phyloP scores from a whole-genome alignment of 2,797 vertebrate genomes.

The Megaceryle alcyon region DNA sequence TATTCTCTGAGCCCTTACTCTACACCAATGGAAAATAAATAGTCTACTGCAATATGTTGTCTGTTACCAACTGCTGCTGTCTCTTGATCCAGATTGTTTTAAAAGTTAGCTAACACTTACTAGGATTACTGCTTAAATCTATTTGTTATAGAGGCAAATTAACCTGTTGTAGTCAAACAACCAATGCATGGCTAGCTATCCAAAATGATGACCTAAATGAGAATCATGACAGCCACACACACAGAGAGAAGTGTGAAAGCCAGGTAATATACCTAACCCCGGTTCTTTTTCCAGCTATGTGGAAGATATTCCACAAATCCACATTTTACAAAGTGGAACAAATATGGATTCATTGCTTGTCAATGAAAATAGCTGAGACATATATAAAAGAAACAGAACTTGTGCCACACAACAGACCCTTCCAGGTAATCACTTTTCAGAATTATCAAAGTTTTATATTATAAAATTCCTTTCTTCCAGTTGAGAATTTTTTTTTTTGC shows the following conservation, averaged over 20 bases:
- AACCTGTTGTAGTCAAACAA: neutral
- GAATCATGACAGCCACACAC: neutral
- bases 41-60: neutral
- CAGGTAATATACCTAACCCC: neutral
- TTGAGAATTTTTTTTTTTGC: constrained; percentile 12
- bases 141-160: neutral
- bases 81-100: neutral
- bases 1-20: constrained; percentile 34
- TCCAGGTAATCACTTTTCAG: neutral
- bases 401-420: neutral
- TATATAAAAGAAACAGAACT: neutral
- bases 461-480: neutral
- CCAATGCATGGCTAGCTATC: neutral
- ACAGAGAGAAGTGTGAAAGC: neutral
- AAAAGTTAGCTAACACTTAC: neutral
- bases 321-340: neutral
- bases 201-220: neutral
- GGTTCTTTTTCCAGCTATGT: neutral
- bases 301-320: neutral
- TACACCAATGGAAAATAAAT: neutral
- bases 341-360: neutral
- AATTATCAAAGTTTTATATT: neutral
- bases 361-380: neutral
- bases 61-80: neutral
- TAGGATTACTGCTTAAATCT: neutral